A percentile compares a stretch with the other conserved stretches of the same genome.
Conservation (phyloP, 2,113 vertebrate genomes). For the Equus quagga region DNA sequence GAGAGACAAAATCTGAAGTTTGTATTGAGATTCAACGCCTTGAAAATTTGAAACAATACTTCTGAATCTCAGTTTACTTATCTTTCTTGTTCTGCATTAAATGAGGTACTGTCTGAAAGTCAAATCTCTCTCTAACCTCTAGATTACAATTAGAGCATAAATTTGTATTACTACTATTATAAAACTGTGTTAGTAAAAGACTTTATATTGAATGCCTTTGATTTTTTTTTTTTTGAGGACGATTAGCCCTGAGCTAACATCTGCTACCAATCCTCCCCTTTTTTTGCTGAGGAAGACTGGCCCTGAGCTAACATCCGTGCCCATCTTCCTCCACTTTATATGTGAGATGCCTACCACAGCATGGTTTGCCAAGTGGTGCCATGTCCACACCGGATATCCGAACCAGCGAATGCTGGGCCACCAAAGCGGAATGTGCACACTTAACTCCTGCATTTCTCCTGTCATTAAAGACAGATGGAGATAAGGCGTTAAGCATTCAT, state of each 20-base stretch:
- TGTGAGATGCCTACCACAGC: no score
- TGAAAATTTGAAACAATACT: neutral
- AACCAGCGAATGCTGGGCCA: no score
- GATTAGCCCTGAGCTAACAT: no score
- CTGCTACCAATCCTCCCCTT: no score
- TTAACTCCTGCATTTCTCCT: no score
- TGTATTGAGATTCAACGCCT: neutral
- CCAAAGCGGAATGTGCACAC: no score
- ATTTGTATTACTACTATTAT: neutral
- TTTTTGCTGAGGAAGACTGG: no score
- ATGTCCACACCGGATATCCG: no score
- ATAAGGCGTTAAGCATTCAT: neutral
- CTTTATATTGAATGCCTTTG: neutral
- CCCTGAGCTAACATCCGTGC: no score
- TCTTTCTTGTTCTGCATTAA: neutral
- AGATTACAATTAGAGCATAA: neutral
- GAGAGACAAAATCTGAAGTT: neutral
- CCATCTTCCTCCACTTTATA: no score
- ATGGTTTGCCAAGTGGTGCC: no score
- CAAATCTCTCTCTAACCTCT: rapidly evolving
- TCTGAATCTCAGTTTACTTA: neutral
- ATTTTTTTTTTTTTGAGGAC: neutral
- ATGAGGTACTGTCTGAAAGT: neutral
- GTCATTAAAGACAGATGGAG: neutral
- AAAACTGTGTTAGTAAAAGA: neutral